Evolutionary conservation across 1,140 invertebrate genomes (phyloP).

Genomic region (Pseudomyrmex concolor): DNA sequence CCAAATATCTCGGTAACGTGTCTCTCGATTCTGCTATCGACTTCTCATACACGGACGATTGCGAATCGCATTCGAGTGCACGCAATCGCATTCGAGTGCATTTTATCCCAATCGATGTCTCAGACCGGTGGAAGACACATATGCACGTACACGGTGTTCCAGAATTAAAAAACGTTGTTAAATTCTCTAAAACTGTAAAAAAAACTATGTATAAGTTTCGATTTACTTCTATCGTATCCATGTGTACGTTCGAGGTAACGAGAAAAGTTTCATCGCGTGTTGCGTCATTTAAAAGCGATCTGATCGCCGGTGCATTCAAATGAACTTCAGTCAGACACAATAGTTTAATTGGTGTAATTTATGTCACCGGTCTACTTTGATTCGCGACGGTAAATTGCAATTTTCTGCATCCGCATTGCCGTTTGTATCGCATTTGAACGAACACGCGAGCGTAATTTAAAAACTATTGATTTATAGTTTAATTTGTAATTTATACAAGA

Average conservation of each 20-base stretch:
- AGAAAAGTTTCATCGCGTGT: background rate
- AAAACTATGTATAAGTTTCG: too few relatives aligned
- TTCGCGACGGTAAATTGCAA: background rate
- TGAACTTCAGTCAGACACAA: background rate
- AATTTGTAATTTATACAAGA: background rate
- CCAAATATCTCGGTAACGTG: slow-evolving; percentile 64
- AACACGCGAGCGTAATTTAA: background rate
- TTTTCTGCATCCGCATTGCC: background rate
- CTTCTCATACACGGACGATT: slow-evolving; percentile 21
- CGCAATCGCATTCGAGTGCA: slow-evolving; percentile 51
- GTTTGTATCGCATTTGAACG: background rate
- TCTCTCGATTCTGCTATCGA: slow-evolving; percentile 31
- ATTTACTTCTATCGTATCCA: background rate
- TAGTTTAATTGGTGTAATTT: background rate
- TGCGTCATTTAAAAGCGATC: slow-evolving; percentile 17
- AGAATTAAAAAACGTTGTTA: background rate
- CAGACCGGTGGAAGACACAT: background rate
- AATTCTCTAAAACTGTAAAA: background rate
- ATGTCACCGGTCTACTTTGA: background rate
- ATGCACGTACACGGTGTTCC: background rate
- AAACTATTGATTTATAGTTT: background rate
- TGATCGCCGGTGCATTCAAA: background rate
- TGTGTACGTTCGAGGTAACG: background rate
- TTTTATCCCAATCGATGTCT: slow-evolving; percentile 11
- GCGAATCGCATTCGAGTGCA: slow-evolving; percentile 43